Conservation (phyloP, 2,888 invertebrate species). For the Melinopterus prodromus region DNA sequence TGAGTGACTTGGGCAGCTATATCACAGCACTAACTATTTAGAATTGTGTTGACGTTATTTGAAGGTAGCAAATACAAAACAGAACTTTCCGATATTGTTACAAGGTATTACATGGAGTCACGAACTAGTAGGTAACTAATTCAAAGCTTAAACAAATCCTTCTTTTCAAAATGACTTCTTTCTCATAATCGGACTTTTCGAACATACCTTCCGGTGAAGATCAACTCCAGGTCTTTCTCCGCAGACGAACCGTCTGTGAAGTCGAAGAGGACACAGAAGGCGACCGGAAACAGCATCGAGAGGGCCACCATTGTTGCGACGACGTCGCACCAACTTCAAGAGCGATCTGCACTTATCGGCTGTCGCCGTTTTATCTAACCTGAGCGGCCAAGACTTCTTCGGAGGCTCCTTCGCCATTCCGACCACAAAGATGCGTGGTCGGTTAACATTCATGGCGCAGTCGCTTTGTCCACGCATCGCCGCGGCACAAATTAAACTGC, state of each 20-base stretch:
- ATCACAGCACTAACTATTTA: no score
- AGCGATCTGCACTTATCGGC: background rate
- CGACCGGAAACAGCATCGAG: conserved; percentile 53
- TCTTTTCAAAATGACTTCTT: background rate
- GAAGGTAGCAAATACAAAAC: no score
- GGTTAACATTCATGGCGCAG: conserved; percentile 45
- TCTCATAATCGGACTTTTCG: background rate
- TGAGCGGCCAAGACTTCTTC: conserved; percentile 13
- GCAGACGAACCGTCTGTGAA: conserved; percentile 48
- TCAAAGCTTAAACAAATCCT: background rate
- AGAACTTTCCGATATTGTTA: no score
- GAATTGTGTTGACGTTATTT: no score
- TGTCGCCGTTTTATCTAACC: background rate
- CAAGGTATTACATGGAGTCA: no score
- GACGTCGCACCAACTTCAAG: background rate
- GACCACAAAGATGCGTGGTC: conserved; percentile 39
- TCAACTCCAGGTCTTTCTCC: conserved; percentile 61
- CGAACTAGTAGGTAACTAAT: background rate
- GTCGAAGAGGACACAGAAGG: conserved; percentile 56
- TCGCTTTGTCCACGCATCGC: conserved; percentile 42
- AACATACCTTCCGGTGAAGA: conserved; percentile 60
- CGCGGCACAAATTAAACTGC: conserved; percentile 52
- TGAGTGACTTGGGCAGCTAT: no score
- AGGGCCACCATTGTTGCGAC: conserved; percentile 29
- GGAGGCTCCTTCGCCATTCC: conserved; percentile 46